phyloP scores from a whole-genome alignment of 2,113 vertebrate genomes.

The Chloebia gouldiae region DNA sequence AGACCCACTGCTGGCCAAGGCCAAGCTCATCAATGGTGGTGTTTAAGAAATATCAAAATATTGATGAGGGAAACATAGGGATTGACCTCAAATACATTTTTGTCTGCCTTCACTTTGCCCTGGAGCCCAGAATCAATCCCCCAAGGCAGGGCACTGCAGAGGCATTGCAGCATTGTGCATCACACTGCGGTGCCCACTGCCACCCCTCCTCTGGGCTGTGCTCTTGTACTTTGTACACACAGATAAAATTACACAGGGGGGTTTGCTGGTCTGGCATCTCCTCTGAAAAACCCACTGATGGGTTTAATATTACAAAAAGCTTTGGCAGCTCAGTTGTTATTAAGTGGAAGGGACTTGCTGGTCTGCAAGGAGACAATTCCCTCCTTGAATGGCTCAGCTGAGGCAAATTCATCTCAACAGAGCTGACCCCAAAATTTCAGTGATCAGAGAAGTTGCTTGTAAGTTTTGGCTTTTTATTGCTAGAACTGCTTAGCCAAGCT shows the following conservation, averaged over 20 bases:
- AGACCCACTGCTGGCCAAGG: too few species aligned
- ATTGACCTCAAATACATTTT: neutral
- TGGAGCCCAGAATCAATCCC: fast-evolving
- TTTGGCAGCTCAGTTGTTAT: neutral
- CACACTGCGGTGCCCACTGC: fast-evolving
- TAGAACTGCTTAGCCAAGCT: neutral
- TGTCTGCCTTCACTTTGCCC: neutral
- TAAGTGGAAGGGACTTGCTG: fast-evolving
- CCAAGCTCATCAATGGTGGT: too few species aligned
- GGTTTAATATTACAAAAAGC: neutral
- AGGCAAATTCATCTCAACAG: neutral
- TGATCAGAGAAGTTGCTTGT: neutral
- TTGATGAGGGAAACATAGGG: neutral
- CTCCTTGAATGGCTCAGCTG: neutral
- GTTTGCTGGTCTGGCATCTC: neutral
- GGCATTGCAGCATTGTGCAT: fast-evolving
- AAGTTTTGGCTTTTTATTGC: neutral
- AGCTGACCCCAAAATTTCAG: neutral
- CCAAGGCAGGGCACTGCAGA: fast-evolving
- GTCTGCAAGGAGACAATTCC: neutral
- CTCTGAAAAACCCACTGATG: neutral
- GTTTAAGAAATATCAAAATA: neutral
- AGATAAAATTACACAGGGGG: neutral
- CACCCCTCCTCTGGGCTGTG: neutral
- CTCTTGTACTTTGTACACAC: neutral